Base-by-base conservation (phyloP, 2,888 invertebrate genomes). In the Odontomyia ornata region DNA sequence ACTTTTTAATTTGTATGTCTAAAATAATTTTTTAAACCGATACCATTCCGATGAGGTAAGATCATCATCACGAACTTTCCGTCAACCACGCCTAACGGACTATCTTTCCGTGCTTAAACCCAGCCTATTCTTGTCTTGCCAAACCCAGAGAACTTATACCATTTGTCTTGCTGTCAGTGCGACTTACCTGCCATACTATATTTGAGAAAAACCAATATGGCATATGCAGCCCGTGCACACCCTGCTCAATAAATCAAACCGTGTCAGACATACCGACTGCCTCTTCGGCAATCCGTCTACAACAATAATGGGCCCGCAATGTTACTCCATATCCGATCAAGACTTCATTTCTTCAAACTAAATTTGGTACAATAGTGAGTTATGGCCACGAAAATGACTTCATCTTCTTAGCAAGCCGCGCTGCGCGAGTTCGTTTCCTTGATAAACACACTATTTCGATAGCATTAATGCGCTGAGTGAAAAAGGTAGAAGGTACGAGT, bases 121-220 rank as follows among this genome's bases (percentile, higher is more conserved):
- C 73, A 15, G 30, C 47, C 57, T 57, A 23, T 73, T 36, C 21
- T 21, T 28, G 27, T 36, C 30, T 73, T 9, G 9, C 52, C 36
- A 23, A 36, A 36, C 23, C 11, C 27, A 60, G 36, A 13, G 47
- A 27, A 60, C 23, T n/a, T 23, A 9, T 46, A 21, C 73, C 73
- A 73, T 73, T 52, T 60, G 36, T 73, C 23, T 57, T 3, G 73
- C 52, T 73, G 73, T 46, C 47, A 30, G 4, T 46, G 21, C 23
- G 73, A 36, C 23, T 60, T 73, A 57, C 73, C 57, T 73, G 72
- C 57, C 72, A 36, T 21, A n/a, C 13, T 56, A 21, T 15, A 23
- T 30, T 28, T 28, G 71, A 27, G 43, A 56, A 46, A 73, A 73
- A 73, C 73, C 73, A 73, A 60, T 73, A 73, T 73, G 73, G 73